Conservation (phyloP, 2,113 vertebrate genomes). For the Urocolius indicus region DNA sequence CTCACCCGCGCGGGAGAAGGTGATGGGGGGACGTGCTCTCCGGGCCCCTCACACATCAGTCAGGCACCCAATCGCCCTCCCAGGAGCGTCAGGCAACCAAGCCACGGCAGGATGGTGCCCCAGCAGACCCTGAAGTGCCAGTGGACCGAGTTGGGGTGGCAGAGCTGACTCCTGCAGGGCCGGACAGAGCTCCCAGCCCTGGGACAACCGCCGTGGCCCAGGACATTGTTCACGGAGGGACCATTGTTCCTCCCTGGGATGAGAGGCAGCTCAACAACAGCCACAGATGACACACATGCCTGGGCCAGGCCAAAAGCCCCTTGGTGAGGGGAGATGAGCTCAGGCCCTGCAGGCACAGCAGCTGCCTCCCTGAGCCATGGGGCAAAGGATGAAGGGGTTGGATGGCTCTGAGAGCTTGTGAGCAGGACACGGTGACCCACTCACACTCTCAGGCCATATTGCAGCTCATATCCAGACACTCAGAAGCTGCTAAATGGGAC, state of each 20-base stretch:
- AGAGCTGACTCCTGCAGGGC: background rate
- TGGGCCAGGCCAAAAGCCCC: background rate
- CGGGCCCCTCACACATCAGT: background rate
- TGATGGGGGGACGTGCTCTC: fast-evolving
- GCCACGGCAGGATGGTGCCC: fast-evolving
- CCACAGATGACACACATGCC: fast-evolving
- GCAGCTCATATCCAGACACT: background rate
- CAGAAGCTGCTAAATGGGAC: background rate
- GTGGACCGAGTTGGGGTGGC: fast-evolving
- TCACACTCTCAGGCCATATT: no score
- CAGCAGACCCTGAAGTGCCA: fast-evolving
- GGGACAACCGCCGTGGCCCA: background rate
- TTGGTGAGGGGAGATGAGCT: fast-evolving
- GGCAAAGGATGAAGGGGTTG: no score
- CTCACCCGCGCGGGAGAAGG: background rate
- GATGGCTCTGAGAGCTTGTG: background rate
- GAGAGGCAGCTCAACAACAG: background rate
- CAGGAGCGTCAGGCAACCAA: background rate
- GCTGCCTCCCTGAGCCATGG: background rate
- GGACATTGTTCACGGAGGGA: fast-evolving
- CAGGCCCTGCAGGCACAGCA: fast-evolving
- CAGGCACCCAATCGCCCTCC: background rate
- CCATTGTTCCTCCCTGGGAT: fast-evolving
- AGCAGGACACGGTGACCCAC: background rate
- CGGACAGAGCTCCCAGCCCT: background rate